Conservation (phyloP, 1,140 invertebrate genomes). For the Micrasema longulum region DNA sequence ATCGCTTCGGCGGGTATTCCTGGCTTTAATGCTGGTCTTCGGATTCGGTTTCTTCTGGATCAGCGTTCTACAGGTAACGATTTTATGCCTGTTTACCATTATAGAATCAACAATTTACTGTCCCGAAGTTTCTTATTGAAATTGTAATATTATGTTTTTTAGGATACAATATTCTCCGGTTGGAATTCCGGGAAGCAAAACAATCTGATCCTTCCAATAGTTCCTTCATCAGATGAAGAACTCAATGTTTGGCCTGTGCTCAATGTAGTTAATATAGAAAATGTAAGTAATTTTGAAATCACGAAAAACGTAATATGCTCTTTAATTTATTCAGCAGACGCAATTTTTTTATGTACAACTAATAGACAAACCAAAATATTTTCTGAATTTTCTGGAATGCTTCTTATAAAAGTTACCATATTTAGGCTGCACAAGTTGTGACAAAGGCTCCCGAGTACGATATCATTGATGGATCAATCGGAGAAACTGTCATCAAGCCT, state of each 20-base stretch:
- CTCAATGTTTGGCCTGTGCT: slow-evolving; percentile 12
- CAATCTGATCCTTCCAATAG: background rate
- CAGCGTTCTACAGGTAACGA: slow-evolving; percentile 51
- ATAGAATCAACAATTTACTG: no score
- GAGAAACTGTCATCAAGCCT: slow-evolving; percentile 48
- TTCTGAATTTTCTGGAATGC: no score
- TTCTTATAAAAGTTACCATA: no score
- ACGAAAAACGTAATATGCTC: no score
- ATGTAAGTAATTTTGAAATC: no score
- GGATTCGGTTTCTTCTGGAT: slow-evolving; percentile 57
- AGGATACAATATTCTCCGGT: slow-evolving; percentile 49
- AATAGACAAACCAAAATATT: no score
- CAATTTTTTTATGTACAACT: no score
- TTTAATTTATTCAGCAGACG: no score
- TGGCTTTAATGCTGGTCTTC: slow-evolving; percentile 61
- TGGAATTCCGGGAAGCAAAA: slow-evolving; percentile 36
- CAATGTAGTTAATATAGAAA: background rate
- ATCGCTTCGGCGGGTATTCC: slow-evolving; percentile 61
- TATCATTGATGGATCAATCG: slow-evolving; percentile 27
- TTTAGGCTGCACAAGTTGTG: background rate
- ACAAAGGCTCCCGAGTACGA: slow-evolving; percentile 9
- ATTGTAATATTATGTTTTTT: no score
- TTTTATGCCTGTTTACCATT: no score
- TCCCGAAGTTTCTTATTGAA: no score
- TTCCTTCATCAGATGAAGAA: background rate